A percentile compares a stretch with the other conserved stretches of the same genome.
Evolutionary conservation across 2,113 vertebrate species (phyloP).

Genomic region (Myiagra hebetior): DNA sequence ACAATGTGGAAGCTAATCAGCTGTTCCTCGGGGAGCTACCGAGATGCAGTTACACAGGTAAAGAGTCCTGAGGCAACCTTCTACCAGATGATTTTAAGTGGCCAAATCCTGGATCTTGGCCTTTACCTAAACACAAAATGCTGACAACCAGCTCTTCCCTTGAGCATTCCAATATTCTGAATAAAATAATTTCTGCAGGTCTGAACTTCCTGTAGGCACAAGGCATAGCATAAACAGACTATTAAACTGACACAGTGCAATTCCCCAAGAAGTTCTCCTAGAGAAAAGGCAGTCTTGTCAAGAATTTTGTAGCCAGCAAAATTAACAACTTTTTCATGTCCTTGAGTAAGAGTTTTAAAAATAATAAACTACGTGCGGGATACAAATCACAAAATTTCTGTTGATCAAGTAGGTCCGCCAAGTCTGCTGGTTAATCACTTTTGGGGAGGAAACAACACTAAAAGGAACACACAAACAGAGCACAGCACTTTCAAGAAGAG

Average conservation of each 20-base stretch:
- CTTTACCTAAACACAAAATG: neutral
- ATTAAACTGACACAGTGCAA: neutral
- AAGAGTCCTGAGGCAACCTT: accelerated
- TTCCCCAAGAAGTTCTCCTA: neutral
- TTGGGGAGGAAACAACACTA: neutral
- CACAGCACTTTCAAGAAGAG: neutral
- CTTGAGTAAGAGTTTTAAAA: neutral
- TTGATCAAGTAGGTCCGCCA: neutral
- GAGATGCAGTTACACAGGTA: neutral
- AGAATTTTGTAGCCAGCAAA: neutral
- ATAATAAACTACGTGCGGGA: neutral
- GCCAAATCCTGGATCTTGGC: neutral
- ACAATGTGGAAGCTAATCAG: neutral
- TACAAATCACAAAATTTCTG: neutral
- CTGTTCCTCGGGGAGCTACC: neutral
- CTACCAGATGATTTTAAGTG: neutral
- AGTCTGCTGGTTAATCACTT: neutral
- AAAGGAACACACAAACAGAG: neutral
- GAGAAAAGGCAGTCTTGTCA: neutral
- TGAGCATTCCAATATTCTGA: neutral
- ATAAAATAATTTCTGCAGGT: neutral
- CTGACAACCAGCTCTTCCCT: neutral
- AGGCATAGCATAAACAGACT: neutral
- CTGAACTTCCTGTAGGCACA: neutral
- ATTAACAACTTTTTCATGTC: neutral